Evolutionary conservation across 2,888 invertebrate species (phyloP), one percentile per base, ranked within the genome.

Genomic region (Drosophila mulleri): DNA sequence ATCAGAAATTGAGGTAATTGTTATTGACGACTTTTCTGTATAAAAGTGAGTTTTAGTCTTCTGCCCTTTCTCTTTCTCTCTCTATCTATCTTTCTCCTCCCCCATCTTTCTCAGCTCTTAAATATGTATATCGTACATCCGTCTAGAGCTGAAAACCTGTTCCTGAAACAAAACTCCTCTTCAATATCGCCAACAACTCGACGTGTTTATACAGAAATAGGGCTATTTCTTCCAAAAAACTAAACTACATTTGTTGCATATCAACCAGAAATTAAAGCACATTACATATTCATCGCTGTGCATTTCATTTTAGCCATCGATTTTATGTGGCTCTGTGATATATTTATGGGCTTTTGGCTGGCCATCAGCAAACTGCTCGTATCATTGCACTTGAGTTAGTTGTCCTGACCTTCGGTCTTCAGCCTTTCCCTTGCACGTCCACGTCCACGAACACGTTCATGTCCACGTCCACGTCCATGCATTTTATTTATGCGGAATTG

Each of bases 401-500:
- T 61, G 57, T 76, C 39, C 57, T 60, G 54, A 47, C 67, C 73
- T 65, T 75, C 53, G n/a, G 45, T 16, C 45, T 45, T 63, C 52
- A 29, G 47, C 20, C 44, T 47, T 26, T 54, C 35, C 54, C 39
- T 39, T 41, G 41, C 53, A 53, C 37, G 53, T 37, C 41, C 39
- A 39, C n/a, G 35, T 45, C 56, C 60, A 76, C 42, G 11, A 44
- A 14, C 45, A 23, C 37, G 14, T 44, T 37, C 57, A 39, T 20
- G 50, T 48, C 45, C 57, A 39, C 29, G 56, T 48, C 16, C 39
- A 54, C 57, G 66, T n/a, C 44, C 44, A 48, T 79, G 72, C 58
- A 69, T 56, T 67, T 72, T 74, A 54, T 76, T 67, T 78, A 80
- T 76, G 78, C 59, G 69, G 75, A 80, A 82, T 85, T 83, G 60